Percentiles rank a stretch among this genome's conserved stretches.
Evolutionary conservation across 2,797 vertebrate species (phyloP).

Genomic region (Erethizon dorsatum): DNA sequence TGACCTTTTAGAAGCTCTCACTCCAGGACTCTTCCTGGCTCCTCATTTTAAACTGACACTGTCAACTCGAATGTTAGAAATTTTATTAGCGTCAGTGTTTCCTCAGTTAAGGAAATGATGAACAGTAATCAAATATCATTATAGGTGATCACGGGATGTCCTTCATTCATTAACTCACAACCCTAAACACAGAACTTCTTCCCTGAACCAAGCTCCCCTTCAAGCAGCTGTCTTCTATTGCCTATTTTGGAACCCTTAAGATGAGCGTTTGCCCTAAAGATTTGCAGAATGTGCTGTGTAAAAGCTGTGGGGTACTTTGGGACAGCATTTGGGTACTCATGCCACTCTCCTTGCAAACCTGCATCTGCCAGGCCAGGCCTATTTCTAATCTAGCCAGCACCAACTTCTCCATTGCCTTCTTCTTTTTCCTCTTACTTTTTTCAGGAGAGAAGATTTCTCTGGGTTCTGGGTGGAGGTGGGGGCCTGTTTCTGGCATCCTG

Average conservation of each 20-base stretch:
- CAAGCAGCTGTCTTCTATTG: neutral
- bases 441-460: neutral
- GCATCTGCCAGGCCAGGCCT: neutral
- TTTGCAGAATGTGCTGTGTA: neutral
- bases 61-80: conserved; percentile 42
- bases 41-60: conserved; percentile 13
- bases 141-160: neutral
- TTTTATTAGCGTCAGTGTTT: neutral
- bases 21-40: neutral
- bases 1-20: neutral
- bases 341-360: neutral
- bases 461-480: neutral
- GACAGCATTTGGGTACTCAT: neutral
- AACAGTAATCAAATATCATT: neutral
- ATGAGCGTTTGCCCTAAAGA: conserved; percentile 53
- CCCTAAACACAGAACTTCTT: neutral
- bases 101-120: neutral
- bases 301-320: conserved; percentile 8
- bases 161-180: neutral
- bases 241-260: conserved; percentile 48
- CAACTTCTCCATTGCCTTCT: neutral
- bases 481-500: conserved; percentile 50
- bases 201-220: neutral
- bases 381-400: neutral
- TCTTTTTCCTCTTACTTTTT: neutral